phyloP scores from a whole-genome alignment of 2,888 invertebrate genomes.

The Antheraea yamamai region DNA sequence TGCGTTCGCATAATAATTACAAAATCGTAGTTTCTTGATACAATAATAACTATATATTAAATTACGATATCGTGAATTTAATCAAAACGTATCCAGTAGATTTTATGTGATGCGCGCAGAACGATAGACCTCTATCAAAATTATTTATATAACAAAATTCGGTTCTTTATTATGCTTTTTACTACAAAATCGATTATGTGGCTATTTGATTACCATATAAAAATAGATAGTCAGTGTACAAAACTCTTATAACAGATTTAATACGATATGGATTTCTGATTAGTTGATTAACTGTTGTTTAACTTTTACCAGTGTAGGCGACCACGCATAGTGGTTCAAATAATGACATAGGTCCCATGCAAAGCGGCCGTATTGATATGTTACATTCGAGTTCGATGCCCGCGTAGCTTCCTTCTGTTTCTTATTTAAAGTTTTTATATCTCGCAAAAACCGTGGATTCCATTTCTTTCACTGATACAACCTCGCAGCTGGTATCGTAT shows the following conservation, averaged over 20 bases:
- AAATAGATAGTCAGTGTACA: neutral
- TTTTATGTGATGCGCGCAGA: too few relatives aligned
- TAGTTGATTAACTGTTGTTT: conserved; percentile 1
- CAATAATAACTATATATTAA: too few relatives aligned
- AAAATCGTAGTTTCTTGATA: too few relatives aligned
- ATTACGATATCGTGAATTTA: too few relatives aligned
- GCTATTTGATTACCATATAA: neutral
- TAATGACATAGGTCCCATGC: conserved; percentile 77
- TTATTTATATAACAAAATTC: too few relatives aligned
- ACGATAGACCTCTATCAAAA: too few relatives aligned
- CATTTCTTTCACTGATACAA: conserved; percentile 33
- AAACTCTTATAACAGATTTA: neutral
- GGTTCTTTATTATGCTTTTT: too few relatives aligned
- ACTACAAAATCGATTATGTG: too few relatives aligned
- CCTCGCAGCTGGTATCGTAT: conserved; percentile 40
- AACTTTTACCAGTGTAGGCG: conserved; percentile 11
- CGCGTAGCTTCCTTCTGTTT: conserved; percentile 58
- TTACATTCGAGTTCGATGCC: conserved; percentile 67
- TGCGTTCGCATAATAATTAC: too few relatives aligned
- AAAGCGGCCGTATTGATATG: conserved; percentile 74
- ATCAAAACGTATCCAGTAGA: too few relatives aligned
- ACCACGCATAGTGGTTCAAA: conserved; percentile 38
- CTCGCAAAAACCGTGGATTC: conserved; percentile 44
- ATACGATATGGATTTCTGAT: neutral
- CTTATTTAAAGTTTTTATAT: conserved; percentile 56